Evolutionary conservation across 2,113 vertebrate species (phyloP), one percentile per base, ranked within the genome.

Genomic region (Silurus glanis): DNA sequence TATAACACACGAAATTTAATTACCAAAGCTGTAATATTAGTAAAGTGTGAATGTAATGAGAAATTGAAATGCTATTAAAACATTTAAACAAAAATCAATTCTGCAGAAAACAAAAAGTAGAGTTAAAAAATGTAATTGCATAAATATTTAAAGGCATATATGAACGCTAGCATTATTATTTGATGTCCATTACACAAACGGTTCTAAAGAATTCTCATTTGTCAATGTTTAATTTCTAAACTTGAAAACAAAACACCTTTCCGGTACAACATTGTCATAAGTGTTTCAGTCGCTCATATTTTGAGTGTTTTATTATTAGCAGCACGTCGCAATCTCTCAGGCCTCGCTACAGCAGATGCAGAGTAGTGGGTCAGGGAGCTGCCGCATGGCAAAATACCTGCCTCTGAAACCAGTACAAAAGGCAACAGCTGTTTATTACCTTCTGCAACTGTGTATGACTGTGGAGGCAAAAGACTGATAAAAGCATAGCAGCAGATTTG

Each of bases 391-490:
- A 78, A 90, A 90, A 91, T 90, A 92, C 91, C 92, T 92, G 86
- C 47, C 23, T 84, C 83, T 86, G 66, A 86, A 86, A 58, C 66
- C 72, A 28, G 80, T 81, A 80, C 85, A 86, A 88, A 61, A 86
- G 88, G 90, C 92, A 92, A 92, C 94, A 95, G 93, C 93, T 95
- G 94, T 93, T 94, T 93, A 94, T 87, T 88, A 89, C 82, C 82
- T 62, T 62, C 80, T 88, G 91, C 80, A 85, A 82, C 79, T 87
- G 85, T 83, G 87, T 69, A 76, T 85, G 80, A 84, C 37, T 84
- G 81, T 72, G 80, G 61, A 83, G 51, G 85, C 71, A 89, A 64
- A 69, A 83, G 72, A 83, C 56, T 84, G 78, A 84, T 69, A 82
- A 75, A 74, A 67, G 58, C 62, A 87, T 49, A 79, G 80, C 85